A percentile compares a stretch with the other conserved stretches of the same genome.
Conservation (phyloP, 1,140 invertebrate species). For the Pentalonia nigronervosa region DNA sequence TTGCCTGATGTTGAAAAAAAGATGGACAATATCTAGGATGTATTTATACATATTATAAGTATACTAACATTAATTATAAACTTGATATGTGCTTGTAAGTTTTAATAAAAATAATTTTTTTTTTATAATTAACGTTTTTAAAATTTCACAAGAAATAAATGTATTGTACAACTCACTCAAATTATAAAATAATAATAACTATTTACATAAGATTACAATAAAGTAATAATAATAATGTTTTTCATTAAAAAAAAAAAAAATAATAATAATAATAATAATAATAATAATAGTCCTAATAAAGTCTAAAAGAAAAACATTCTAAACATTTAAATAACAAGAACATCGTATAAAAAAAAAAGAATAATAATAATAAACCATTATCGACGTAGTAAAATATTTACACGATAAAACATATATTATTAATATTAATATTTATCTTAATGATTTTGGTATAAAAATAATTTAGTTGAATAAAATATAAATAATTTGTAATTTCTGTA, state of each 20-base stretch:
- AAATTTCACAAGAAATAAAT: conserved; percentile 55
- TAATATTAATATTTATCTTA: conserved; percentile 53
- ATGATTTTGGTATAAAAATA: conserved; percentile 56
- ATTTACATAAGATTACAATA: conserved; percentile 43
- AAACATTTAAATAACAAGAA: conserved; percentile 59
- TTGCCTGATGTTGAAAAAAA: background rate
- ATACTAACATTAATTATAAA: background rate
- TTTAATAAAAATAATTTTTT: conserved; percentile 41
- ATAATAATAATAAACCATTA: conserved; percentile 53
- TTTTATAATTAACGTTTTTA: conserved; percentile 47
- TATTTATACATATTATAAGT: background rate
- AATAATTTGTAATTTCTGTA: conserved; percentile 21
- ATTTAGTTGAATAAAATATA: conserved; percentile 48
- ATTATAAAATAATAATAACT: conserved; percentile 44
- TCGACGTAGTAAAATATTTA: conserved; percentile 55
- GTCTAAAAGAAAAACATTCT: conserved; percentile 58
- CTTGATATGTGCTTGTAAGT: background rate
- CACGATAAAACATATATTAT: conserved; percentile 52
- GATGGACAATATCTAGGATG: background rate
- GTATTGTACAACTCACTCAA: conserved; percentile 37
- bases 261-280: conserved; percentile 54
- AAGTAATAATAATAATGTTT: conserved; percentile 29
- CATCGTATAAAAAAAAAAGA: conserved; percentile 55
- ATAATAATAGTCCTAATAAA: conserved; percentile 53
- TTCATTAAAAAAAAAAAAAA: conserved; percentile 31